These are phyloP conservation scores for Salticus scenicus DNA, from an alignment of 2,888 invertebrate species.

Conservation along the genomic window DNA sequence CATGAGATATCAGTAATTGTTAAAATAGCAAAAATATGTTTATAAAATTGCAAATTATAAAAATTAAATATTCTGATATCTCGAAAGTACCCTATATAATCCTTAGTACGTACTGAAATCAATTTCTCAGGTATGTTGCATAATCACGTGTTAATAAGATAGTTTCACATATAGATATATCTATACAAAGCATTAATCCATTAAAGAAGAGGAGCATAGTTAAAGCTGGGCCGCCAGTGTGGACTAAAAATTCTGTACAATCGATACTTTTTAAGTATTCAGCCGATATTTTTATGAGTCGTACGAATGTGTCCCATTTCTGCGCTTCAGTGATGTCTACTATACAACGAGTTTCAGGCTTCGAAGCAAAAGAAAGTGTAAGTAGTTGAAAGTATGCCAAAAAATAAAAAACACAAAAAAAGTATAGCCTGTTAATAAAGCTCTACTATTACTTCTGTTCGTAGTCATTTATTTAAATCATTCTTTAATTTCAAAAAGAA, in stretches of 20 bases:
- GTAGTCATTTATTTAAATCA: constrained; percentile 56
- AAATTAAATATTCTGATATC: too few relatives aligned
- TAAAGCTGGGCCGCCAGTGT: constrained; percentile 63
- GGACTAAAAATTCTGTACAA: constrained; percentile 42
- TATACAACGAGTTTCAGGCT: constrained; percentile 69
- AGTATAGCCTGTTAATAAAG: constrained; percentile 66
- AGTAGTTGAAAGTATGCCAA: constrained; percentile 69
- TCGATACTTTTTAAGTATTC: constrained; percentile 21
- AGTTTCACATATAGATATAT: too few relatives aligned
- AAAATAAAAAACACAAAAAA: constrained; percentile 19
- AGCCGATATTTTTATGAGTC: constrained; percentile 29
- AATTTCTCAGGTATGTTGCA: neutral
- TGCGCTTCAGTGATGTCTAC: constrained; percentile 67
- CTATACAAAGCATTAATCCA: too few relatives aligned
- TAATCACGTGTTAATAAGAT: too few relatives aligned
- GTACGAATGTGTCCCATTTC: constrained; percentile 65
- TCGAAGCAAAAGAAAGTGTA: constrained; percentile 57
- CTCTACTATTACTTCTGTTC: constrained; percentile 66
- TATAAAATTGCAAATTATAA: too few relatives aligned
- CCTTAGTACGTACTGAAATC: neutral
- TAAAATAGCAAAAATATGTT: too few relatives aligned
- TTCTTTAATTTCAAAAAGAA: too few relatives aligned
- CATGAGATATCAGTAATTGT: too few relatives aligned
- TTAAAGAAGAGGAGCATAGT: neutral
- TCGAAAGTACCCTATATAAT: too few relatives aligned